Evolutionary conservation across 1,140 invertebrate species (phyloP), one percentile per base, ranked within the genome.

Genomic region (Pinna nobilis): DNA sequence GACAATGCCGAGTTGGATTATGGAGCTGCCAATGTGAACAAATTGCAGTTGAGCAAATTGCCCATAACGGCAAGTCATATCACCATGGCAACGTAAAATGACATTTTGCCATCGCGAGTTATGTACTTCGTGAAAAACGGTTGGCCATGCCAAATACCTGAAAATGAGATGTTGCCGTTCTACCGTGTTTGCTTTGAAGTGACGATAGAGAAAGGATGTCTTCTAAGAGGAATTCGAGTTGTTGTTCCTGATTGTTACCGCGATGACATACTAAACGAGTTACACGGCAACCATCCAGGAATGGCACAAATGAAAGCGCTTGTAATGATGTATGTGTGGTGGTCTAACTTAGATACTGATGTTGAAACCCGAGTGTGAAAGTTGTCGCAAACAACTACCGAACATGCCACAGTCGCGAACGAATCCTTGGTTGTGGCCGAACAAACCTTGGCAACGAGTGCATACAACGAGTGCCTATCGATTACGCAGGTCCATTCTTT

Each of bases 261-360:
- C 11, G 3, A 39, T 11, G 47, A 23, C 6, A 7, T 68, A 5
- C 35, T 68, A 9, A 13, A 47, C 3, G 49, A 55, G 37, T 47
- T 68, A 20, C 66, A 51, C 49, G 25, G 20, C 7, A 44, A 20
- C 23, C 91, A 92, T 77, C 84, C 85, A 3, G 90, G 91, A 6
- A 88, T 92, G 4, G 87, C 87, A 0, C 82, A 82, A 0, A 92
- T 92, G 90, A 92, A 92, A 81, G 70, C 81, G 3, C 47, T 91
- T 13, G 83, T 91, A 0, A 57, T 90, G 28, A 81, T 75, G 9
- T 90, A 91, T 79, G 86, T 92, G 3, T 92, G 89, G 89, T 92
- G 90, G 90, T 88, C 86, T 6, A 79, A 80, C 7, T 85, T 92
- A 0, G 89, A 92, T 70, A 53, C 76, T 37, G 86, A 90, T 11